A percentile compares a stretch with the other conserved stretches of the same genome.
Evolutionary conservation across 2,113 vertebrate species (phyloP).

Genomic region (Pristiophorus japonicus): DNA sequence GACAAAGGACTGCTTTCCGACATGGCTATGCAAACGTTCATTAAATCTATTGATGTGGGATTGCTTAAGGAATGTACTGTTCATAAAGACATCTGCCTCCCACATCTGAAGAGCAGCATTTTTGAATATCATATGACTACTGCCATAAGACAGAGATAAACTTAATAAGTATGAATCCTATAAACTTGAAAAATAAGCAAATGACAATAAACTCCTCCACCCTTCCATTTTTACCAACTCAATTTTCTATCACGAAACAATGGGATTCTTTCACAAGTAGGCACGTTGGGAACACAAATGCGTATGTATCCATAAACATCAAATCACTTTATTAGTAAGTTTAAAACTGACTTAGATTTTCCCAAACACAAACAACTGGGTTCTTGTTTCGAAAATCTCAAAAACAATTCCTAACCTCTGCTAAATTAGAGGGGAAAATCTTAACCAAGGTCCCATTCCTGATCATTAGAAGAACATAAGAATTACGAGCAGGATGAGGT

Average conservation of each 20-base stretch:
- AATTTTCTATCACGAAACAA: slow-evolving; percentile 17
- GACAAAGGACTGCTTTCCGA: neutral
- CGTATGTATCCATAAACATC: no score
- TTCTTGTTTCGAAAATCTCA: neutral
- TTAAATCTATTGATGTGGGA: slow-evolving; percentile 13
- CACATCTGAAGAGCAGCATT: neutral
- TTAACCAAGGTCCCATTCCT: neutral
- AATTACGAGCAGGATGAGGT: no score
- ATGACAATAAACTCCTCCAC: neutral
- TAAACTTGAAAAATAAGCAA: neutral
- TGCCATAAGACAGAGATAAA: neutral
- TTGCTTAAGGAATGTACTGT: no score
- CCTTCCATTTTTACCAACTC: neutral
- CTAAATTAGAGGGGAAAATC: neutral
- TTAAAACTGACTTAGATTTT: neutral
- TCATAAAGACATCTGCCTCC: neutral
- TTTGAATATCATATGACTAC: neutral
- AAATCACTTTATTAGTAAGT: neutral
- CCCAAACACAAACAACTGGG: neutral
- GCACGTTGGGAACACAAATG: neutral
- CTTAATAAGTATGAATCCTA: neutral
- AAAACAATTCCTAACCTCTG: neutral
- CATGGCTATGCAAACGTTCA: neutral
- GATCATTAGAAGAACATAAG: no score
- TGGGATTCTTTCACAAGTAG: neutral